Evolutionary conservation across 2,888 invertebrate species (phyloP).

Genomic region (Gari tellinella): DNA sequence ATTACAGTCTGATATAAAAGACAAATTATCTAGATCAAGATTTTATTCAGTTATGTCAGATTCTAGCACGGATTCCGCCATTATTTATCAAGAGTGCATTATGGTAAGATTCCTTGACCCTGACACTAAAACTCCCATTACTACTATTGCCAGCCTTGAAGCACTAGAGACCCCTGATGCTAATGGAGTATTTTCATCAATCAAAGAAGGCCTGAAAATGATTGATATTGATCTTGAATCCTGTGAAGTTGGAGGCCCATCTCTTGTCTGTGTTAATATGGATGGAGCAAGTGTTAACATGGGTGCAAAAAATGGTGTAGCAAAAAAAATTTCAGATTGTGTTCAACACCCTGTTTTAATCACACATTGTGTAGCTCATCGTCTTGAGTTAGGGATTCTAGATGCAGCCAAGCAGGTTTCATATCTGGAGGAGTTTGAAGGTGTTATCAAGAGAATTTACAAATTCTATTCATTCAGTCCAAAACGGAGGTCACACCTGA

Average conservation of each 20-base stretch:
- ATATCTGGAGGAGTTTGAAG: slow-evolving; percentile 40
- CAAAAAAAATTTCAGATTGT: slow-evolving; percentile 23
- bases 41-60: slow-evolving; percentile 27
- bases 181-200: slow-evolving; percentile 16
- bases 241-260: not conserved
- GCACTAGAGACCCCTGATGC: slow-evolving; percentile 20
- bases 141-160: slow-evolving; percentile 25
- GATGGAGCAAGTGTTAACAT: slow-evolving; percentile 42
- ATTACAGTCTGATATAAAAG: not conserved
- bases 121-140: slow-evolving; percentile 12
- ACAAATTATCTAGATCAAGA: not conserved
- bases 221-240: slow-evolving; percentile 18
- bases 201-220: slow-evolving; percentile 6
- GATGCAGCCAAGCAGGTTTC: slow-evolving; percentile 33
- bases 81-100: slow-evolving; percentile 34
- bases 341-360: slow-evolving; percentile 27
- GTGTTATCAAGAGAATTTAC: slow-evolving; percentile 27
- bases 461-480: slow-evolving; percentile 41
- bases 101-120: slow-evolving; percentile 24
- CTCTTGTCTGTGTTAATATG: slow-evolving; percentile 27
- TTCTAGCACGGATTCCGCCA: slow-evolving; percentile 25
- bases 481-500: slow-evolving; percentile 16
- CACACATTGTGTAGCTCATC: slow-evolving; percentile 45
- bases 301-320: slow-evolving; percentile 35
- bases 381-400: slow-evolving; percentile 31